Percentiles rank a stretch among this genome's conserved stretches.
phyloP scores from a whole-genome alignment of 2,888 invertebrate genomes.

The Seladonia tumulorum region DNA sequence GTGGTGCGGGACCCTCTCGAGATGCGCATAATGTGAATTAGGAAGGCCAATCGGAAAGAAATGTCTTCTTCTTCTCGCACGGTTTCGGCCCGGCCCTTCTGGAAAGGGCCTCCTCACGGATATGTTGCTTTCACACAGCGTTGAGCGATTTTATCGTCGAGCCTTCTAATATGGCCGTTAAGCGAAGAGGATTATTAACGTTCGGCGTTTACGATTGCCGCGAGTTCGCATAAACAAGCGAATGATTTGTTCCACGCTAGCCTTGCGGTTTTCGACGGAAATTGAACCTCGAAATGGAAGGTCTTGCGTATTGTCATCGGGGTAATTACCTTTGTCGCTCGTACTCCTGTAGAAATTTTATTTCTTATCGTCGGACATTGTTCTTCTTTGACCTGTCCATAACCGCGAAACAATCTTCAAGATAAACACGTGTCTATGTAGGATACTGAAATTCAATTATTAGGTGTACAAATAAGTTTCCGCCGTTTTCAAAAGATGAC shows the following conservation, averaged over 20 bases:
- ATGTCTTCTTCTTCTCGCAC: conserved; percentile 67
- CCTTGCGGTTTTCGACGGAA: conserved; percentile 20
- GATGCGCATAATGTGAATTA: conserved; percentile 56
- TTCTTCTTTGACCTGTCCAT: too few relatives aligned
- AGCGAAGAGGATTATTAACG: conserved; percentile 16
- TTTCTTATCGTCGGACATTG: too few relatives aligned
- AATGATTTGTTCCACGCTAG: conserved; percentile 22
- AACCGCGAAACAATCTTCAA: too few relatives aligned
- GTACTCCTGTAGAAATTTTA: too few relatives aligned
- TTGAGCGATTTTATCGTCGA: conserved; percentile 38
- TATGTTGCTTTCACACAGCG: background rate
- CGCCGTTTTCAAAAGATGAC: too few relatives aligned
- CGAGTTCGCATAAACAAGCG: conserved; percentile 19
- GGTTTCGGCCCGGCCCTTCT: conserved; percentile 25
- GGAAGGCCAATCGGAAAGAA: conserved; percentile 59
- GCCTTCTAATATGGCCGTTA: conserved; percentile 27
- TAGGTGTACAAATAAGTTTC: too few relatives aligned
- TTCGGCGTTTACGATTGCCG: conserved; percentile 13
- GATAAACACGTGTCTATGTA: too few relatives aligned
- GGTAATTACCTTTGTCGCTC: background rate
- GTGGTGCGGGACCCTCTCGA: background rate
- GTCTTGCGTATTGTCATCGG: background rate
- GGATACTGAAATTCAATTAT: too few relatives aligned
- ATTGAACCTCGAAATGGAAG: conserved; percentile 8
- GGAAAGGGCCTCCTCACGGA: background rate